Conservation (phyloP, 1,140 invertebrate genomes). For the Formica exsecta region DNA sequence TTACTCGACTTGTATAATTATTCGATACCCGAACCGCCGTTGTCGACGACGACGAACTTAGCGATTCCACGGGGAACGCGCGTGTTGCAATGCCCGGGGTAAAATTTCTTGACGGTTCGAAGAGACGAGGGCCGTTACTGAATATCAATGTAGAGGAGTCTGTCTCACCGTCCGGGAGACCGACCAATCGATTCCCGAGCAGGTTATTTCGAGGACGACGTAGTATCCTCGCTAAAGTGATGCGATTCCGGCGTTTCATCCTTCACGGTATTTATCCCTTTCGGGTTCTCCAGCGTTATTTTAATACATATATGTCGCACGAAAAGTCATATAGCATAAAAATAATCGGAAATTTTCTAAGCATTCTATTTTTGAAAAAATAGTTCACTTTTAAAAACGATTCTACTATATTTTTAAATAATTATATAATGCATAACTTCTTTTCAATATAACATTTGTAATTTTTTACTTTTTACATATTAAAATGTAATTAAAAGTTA, state of each 20-base stretch:
- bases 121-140: constrained; percentile 43
- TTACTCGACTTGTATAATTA: constrained; percentile 64
- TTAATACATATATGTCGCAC: background rate
- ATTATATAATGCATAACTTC: background rate
- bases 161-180: constrained; percentile 13
- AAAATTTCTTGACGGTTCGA: constrained; percentile 65
- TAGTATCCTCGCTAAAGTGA: constrained; percentile 31
- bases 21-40: constrained; percentile 48
- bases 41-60: constrained; percentile 49
- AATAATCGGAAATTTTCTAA: background rate
- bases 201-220: constrained; percentile 43
- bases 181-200: constrained; percentile 45
- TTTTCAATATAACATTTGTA: background rate
- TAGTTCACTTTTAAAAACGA: background rate
- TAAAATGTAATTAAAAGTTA: background rate
- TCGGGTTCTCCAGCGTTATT: background rate
- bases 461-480: background rate
- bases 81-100: constrained; percentile 45
- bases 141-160: constrained; percentile 47
- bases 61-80: constrained; percentile 53
- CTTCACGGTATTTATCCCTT: constrained; percentile 17
- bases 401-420: background rate
- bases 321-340: background rate
- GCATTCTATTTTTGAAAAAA: background rate
- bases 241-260: constrained; percentile 23